A percentile compares a stretch with the other conserved stretches of the same genome.
Conservation (phyloP, 2,797 vertebrate species). For the Gadopsis bispinosus region DNA sequence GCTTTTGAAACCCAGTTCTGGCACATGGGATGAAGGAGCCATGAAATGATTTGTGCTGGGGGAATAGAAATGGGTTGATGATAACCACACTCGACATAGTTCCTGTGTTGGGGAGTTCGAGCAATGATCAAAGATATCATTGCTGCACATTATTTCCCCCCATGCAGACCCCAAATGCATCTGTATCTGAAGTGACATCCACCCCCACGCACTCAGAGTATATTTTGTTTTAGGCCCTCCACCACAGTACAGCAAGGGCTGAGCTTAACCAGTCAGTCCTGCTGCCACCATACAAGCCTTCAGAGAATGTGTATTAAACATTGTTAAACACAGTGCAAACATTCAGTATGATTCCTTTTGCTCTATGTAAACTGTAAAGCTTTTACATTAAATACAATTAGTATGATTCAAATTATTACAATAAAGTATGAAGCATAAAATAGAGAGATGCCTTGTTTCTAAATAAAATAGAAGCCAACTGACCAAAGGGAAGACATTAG, state of each 20-base stretch:
- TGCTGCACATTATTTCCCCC: slow-evolving; percentile 89
- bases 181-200: slow-evolving; percentile 90
- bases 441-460: background rate
- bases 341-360: slow-evolving; percentile 5
- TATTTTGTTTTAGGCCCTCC: slow-evolving; percentile 74
- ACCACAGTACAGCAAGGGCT: slow-evolving; percentile 48
- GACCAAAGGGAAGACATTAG: background rate
- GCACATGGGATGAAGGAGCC: slow-evolving; percentile 92
- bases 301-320: slow-evolving; percentile 33
- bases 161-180: slow-evolving; percentile 87
- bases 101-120: slow-evolving; percentile 88
- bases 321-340: background rate
- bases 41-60: slow-evolving; percentile 93
- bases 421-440: background rate
- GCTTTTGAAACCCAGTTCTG: slow-evolving; percentile 97
- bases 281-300: slow-evolving; percentile 37
- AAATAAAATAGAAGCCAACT: background rate
- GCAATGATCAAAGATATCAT: slow-evolving; percentile 96
- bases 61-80: slow-evolving; percentile 95
- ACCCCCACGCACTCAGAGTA: slow-evolving; percentile 82
- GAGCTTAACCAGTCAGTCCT: slow-evolving; percentile 68
- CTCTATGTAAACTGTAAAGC: background rate
- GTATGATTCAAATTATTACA: background rate
- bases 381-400: background rate
- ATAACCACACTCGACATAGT: slow-evolving; percentile 94